phyloP scores from a whole-genome alignment of 2,888 invertebrate species.

The Hirudinaria manillensis region DNA sequence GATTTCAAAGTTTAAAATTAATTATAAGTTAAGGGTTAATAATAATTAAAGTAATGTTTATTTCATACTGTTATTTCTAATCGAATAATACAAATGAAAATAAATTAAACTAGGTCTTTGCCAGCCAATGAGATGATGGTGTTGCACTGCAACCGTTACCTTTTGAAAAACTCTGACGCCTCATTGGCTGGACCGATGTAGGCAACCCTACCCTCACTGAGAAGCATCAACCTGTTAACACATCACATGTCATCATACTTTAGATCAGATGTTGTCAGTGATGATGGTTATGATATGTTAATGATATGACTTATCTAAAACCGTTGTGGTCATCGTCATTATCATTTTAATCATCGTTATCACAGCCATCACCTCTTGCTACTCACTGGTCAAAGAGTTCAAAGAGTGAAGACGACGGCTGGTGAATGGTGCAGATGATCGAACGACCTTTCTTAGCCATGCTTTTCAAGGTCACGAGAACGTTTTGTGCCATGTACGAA shows the following conservation, averaged over 20 bases:
- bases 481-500: conserved; percentile 91
- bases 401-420: conserved; percentile 74
- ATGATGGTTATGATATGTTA: not conserved
- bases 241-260: not conserved
- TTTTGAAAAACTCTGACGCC: conserved; percentile 53
- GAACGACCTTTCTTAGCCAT: conserved; percentile 66
- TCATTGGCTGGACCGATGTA: conserved; percentile 66
- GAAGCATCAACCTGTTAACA: conserved; percentile 58
- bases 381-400: conserved; percentile 70
- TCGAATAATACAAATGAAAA: too few species aligned
- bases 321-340: too few species aligned
- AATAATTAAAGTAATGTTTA: not conserved
- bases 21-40: not conserved
- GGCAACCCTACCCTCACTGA: conserved; percentile 85
- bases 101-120: too few species aligned
- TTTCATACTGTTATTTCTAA: too few species aligned
- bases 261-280: too few species aligned
- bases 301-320: not conserved
- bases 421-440: conserved; percentile 85
- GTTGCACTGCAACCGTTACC: conserved; percentile 36
- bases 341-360: not conserved
- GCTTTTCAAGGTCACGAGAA: conserved; percentile 65
- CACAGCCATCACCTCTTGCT: not conserved
- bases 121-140: too few species aligned
- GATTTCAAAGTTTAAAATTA: conserved; percentile 16